phyloP scores from a whole-genome alignment of 2,113 vertebrate genomes.

The Hippocampus abdominalis region DNA sequence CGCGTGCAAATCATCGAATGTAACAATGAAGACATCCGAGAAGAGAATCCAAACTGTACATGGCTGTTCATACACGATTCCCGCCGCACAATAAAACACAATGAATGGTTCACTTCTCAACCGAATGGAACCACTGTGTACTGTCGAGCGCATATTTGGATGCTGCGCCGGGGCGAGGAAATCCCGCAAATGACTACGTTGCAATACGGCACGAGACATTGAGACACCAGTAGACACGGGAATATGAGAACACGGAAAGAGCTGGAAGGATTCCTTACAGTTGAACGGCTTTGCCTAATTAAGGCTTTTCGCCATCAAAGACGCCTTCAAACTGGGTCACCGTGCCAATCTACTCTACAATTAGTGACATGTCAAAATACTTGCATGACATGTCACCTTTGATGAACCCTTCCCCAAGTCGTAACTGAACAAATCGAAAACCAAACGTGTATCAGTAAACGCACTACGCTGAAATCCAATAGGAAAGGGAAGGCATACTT shows the following conservation, averaged over 20 bases:
- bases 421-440: no score
- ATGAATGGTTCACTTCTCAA: conserved; percentile 44
- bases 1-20: conserved; percentile 19
- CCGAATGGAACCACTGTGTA: conserved; percentile 31
- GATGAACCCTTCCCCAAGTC: no score
- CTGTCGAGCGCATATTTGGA: conserved; percentile 51
- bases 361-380: neutral
- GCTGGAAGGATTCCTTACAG: conserved; percentile 48
- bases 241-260: conserved; percentile 60
- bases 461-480: no score
- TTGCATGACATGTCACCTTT: neutral
- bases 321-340: conserved; percentile 10
- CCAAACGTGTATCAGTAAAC: no score
- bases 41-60: conserved; percentile 33
- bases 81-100: conserved; percentile 49
- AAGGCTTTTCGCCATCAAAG: conserved; percentile 3
- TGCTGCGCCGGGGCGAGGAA: conserved; percentile 52
- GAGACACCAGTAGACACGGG: conserved; percentile 46
- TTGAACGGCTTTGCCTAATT: conserved; percentile 46
- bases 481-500: no score
- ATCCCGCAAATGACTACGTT: conserved; percentile 61
- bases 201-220: conserved; percentile 54
- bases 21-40: conserved; percentile 40
- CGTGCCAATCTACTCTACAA: neutral
- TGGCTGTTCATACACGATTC: conserved; percentile 37